Base-by-base conservation (phyloP, 2,888 invertebrate species). In the Deroplatys truncata region DNA sequence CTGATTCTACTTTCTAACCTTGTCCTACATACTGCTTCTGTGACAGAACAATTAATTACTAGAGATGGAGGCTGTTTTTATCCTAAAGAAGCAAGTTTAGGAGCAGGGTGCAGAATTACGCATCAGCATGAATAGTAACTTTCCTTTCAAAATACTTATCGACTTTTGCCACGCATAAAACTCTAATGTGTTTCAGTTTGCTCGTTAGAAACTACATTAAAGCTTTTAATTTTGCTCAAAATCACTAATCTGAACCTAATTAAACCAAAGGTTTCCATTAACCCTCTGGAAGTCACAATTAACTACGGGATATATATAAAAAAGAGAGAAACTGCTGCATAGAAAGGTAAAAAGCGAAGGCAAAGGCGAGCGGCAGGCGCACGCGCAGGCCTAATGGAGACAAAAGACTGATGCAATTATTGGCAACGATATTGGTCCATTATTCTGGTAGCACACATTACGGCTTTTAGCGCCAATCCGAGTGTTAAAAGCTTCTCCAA, bases 401-500 rank as follows among this genome's bases (percentile, higher is more conserved):
- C 87, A 35, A 35, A 87, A 82, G 83, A 83, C 83, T 83, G 87
- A 87, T 87, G 87, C 87, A 87, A 87, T 87, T 87, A 87, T 87
- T 87, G 87, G 82, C 83, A 83, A 28, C 82, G 87, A 82, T 87
- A 87, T 87, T 87, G 87, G 82, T 87, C 87, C 87, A 87, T 87
- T 87, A 87, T 83, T 87, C 56, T 72, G 56, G 56, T 72, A 72
- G 56, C 25, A 25, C 56, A 72, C 56, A 72, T 72, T 72, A 72
- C 25, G 56, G 87, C 87, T 87, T 87, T 87, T 87, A 87, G 43
- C 87, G 87, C 83, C 87, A 87, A 87, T 82, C 82, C 87, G 83
- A 82, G 87, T 83, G 87, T 83, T 87, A 87, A 87, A 87, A 87
- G 87, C 87, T 87, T 87, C 87, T 87, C 82, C 83, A 87, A 87